These are phyloP conservation scores for Cossypha niveicapilla DNA, from an alignment of 2,797 vertebrate genomes.

Conservation along the genomic window DNA sequence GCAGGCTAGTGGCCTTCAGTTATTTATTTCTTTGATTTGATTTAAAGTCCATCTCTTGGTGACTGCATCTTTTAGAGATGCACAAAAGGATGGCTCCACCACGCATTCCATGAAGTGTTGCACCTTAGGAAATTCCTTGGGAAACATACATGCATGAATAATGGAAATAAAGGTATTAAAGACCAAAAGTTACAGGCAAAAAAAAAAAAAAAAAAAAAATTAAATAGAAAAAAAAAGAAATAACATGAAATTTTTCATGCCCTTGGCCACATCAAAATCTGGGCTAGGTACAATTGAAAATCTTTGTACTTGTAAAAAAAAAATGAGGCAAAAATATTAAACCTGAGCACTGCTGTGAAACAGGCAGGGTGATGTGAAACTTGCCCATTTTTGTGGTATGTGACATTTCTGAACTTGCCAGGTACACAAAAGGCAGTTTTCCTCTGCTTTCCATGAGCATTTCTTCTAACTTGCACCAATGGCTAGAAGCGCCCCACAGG, in stretches of 20 bases:
- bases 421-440: not conserved
- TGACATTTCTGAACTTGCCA: not conserved
- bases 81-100: not conserved
- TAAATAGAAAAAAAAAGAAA: not conserved
- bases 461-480: not conserved
- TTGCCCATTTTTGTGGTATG: not conserved
- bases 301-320: not conserved
- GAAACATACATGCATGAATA: not conserved
- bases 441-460: not conserved
- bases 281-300: not conserved
- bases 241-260: not conserved
- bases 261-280: not conserved
- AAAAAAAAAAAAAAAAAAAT: not conserved
- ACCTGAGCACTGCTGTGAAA: not conserved
- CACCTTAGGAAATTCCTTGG: not conserved
- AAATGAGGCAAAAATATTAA: not conserved
- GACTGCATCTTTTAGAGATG: not conserved
- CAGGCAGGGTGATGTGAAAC: not conserved
- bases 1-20: not conserved
- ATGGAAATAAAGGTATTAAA: not conserved
- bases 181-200: not conserved
- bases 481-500: not conserved
- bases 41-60: not conserved
- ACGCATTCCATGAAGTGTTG: rapidly evolving
- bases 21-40: not conserved